Evolutionary conservation across 2,113 vertebrate genomes (phyloP).

Genomic region (Heterochromis multidens): DNA sequence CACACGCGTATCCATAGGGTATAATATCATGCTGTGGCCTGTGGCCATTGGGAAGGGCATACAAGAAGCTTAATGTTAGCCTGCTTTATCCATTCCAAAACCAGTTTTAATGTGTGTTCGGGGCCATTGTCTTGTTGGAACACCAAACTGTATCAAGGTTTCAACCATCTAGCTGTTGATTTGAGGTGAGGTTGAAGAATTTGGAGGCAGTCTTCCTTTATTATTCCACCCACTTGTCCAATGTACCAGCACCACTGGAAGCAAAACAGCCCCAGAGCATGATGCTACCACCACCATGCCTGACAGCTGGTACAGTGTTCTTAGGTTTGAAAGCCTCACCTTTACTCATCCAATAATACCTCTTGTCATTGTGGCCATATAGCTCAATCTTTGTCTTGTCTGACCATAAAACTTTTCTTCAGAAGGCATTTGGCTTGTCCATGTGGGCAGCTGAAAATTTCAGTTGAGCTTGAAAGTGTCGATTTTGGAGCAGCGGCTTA

Average conservation of each 20-base stretch:
- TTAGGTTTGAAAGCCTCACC: not conserved
- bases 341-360: not conserved
- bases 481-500: not conserved
- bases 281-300: not conserved
- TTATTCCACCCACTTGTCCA: not conserved
- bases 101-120: too few species aligned
- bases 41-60: too few species aligned
- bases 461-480: not conserved
- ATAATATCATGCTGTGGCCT: too few species aligned
- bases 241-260: not conserved
- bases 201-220: not conserved
- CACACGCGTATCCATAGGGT: too few species aligned
- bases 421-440: not conserved
- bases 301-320: too few species aligned
- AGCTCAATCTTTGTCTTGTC: not conserved
- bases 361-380: not conserved
- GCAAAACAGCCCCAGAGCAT: not conserved
- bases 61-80: too few species aligned
- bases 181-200: too few species aligned
- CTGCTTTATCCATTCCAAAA: too few species aligned
- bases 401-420: not conserved
- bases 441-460: not conserved
- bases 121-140: too few species aligned
- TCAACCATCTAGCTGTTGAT: too few species aligned
- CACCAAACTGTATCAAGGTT: too few species aligned